Percentiles rank a stretch among this genome's conserved stretches.
These are phyloP conservation scores for Esperia sulphurella DNA, from an alignment of 2,888 invertebrate species.

Conservation along the genomic window DNA sequence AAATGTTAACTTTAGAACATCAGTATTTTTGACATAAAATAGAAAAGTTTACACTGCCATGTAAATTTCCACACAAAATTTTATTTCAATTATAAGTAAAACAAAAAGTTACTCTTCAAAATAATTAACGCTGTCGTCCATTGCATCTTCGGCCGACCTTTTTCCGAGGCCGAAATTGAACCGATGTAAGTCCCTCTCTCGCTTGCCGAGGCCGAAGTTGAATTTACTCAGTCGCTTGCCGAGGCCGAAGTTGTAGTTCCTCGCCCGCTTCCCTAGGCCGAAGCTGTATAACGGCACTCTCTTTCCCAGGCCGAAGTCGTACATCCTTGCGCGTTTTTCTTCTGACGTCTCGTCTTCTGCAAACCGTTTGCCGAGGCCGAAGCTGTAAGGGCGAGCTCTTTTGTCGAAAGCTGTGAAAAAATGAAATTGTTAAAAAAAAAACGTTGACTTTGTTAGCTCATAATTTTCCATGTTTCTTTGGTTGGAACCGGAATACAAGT, in stretches of 20 bases:
- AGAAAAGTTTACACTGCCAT: neutral
- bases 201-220: slow-evolving; percentile 79
- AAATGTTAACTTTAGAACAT: too few species aligned
- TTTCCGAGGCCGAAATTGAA: slow-evolving; percentile 81
- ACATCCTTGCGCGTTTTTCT: slow-evolving; percentile 60
- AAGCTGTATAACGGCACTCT: slow-evolving; percentile 69
- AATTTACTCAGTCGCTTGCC: slow-evolving; percentile 76
- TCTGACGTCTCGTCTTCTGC: slow-evolving; percentile 49
- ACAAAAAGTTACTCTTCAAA: slow-evolving; percentile 46
- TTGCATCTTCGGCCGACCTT: slow-evolving; percentile 49
- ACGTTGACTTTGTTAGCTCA: too few species aligned
- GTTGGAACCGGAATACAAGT: too few species aligned
- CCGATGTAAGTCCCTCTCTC: slow-evolving; percentile 69
- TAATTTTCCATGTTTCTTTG: too few species aligned
- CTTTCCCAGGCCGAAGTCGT: slow-evolving; percentile 70
- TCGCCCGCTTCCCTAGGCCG: slow-evolving; percentile 70
- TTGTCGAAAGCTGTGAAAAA: slow-evolving; percentile 64
- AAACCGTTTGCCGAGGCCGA: slow-evolving; percentile 84
- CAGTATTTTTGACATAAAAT: too few species aligned
- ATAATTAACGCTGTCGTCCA: slow-evolving; percentile 51
- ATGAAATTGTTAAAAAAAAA: too few species aligned
- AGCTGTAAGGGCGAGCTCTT: slow-evolving; percentile 82
- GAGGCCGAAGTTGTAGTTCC: slow-evolving; percentile 76
- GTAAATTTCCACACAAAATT: slow-evolving; percentile 1
- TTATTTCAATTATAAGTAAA: slow-evolving; percentile 23